These are phyloP conservation scores for Drosophila nigromelanica DNA, from an alignment of 1,140 invertebrate species.

Conservation along the genomic window DNA sequence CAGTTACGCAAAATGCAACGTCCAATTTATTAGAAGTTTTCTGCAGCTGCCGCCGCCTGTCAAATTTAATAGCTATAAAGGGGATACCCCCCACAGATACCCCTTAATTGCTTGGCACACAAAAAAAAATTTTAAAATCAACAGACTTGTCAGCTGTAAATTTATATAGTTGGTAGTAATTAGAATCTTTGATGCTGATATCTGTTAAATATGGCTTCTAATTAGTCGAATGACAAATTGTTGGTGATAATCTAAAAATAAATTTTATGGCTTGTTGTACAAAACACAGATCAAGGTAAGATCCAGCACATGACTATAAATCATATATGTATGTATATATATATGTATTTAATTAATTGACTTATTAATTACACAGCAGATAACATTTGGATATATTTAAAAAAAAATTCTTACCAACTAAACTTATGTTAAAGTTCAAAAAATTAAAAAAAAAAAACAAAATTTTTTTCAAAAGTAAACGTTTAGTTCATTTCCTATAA, in stretches of 20 bases:
- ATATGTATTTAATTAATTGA: neutral
- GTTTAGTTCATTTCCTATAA: conserved; percentile 9
- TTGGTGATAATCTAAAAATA: neutral
- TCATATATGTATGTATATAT: neutral
- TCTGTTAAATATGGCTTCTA: neutral
- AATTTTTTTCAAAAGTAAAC: neutral
- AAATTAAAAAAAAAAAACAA: no score
- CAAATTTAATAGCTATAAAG: conserved; percentile 1
- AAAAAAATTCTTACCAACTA: no score
- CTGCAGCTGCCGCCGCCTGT: conserved; percentile 39
- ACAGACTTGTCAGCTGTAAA: no score
- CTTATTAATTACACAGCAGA: neutral
- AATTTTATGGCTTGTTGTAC: neutral
- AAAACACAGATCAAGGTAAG: neutral
- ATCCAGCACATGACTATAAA: neutral
- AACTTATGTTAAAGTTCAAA: no score
- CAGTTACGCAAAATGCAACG: conserved; percentile 50
- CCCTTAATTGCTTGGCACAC: neutral
- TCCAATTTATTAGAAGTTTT: conserved; percentile 46
- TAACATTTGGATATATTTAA: neutral
- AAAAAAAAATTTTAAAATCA: no score
- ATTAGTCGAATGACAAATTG: neutral
- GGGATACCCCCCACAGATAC: neutral
- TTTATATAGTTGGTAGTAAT: neutral
- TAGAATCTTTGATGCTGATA: neutral